These are phyloP conservation scores for Catharus ustulatus DNA, from an alignment of 2,797 vertebrate genomes.

Conservation along the genomic window DNA sequence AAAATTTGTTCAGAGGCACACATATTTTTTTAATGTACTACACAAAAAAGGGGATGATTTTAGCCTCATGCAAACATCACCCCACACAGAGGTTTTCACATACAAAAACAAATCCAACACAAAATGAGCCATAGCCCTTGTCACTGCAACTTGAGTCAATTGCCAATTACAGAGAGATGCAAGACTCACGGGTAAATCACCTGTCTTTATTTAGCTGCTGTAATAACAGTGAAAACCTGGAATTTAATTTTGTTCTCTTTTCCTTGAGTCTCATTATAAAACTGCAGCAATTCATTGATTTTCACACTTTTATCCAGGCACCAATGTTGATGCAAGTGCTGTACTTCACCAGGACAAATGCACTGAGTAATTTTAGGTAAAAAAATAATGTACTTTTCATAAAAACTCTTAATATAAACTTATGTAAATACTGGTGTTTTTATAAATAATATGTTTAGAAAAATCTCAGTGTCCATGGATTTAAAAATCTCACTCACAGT, in stretches of 20 bases:
- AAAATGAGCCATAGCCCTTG: neutral
- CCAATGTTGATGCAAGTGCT: neutral
- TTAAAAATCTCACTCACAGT: neutral
- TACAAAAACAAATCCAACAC: neutral
- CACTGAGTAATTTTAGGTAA: neutral
- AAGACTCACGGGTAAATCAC: accelerated
- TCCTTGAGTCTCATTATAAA: neutral
- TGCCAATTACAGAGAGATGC: neutral
- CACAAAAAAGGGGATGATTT: neutral
- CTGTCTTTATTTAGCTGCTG: neutral
- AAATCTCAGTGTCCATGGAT: neutral
- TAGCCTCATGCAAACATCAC: neutral
- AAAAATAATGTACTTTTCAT: neutral
- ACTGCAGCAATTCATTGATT: neutral
- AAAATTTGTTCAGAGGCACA: neutral
- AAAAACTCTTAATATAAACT: neutral
- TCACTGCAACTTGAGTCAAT: neutral
- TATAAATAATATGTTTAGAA: neutral
- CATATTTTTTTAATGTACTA: neutral
- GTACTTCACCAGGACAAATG: neutral
- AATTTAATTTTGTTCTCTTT: neutral
- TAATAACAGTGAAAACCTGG: neutral
- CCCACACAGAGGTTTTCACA: neutral
- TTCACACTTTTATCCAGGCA: neutral
- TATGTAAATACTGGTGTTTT: neutral